Evolutionary conservation across 2,113 vertebrate species (phyloP), one percentile per base, ranked within the genome.

Genomic region (Amphilophus citrinellus): DNA sequence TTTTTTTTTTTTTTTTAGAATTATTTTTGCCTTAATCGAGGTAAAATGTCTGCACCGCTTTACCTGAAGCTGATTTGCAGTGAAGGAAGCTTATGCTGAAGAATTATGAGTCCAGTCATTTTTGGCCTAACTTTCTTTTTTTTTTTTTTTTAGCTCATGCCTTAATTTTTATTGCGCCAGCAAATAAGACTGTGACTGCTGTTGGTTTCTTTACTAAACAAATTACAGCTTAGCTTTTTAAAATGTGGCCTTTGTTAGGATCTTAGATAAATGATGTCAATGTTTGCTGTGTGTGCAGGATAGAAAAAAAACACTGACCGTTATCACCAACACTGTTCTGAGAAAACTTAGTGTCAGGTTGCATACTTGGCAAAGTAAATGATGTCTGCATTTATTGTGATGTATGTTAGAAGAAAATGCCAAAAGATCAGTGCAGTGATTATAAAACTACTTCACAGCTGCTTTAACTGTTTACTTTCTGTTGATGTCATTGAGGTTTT

Each of bases 61-160:
- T 18, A 58, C 30, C n/a, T 37, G 20, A 32, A 37, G 24, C n/a
- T 79, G 53, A 50, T 68, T 79, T 77, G 61, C 18, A 59, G 37
- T 32, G 30, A 50, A 78, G 20, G 13, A 62, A 63, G 8, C 9
- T 24, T 57, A 58, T 4, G 39, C 14, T 53, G 35, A 44, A 44
- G 42, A 44, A 27, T 57, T 3, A 60, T 59, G 56, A 68, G 75
- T 22, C 22, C 79, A 73, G 50, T 76, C 53, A 44, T 88, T 80
- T 71, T 84, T 83, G n/a, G 80, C 83, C 78, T 91, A 86, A 17
- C 14, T 53, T 61, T 32, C 9, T 8, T 57, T 58, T 30, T 39
- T 61, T 61, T 59, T 44, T 61, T 61, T 59, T 44, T 30, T 77
- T 44, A 60, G 59, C 53, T 76, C 35, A 78, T 57, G 85, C 82